These are phyloP conservation scores for Siniperca obscura DNA, from an alignment of 2,797 vertebrate genomes.

Conservation along the genomic window DNA sequence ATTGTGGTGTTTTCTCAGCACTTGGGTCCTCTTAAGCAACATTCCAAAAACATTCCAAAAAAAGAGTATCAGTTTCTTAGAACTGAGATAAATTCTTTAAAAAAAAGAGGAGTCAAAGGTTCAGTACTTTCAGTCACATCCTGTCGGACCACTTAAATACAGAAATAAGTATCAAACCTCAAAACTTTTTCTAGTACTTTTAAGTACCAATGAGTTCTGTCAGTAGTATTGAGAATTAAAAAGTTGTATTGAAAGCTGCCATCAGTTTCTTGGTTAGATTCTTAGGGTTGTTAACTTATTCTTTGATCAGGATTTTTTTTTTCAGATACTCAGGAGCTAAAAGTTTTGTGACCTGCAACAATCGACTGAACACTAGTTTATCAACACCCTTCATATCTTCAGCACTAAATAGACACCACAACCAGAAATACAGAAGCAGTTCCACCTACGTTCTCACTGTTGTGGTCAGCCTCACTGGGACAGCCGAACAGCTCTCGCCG, in stretches of 20 bases:
- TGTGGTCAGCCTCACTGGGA: slow-evolving; percentile 93
- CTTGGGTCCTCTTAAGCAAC: no score
- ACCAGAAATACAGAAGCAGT: not conserved
- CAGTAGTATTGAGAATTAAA: not conserved
- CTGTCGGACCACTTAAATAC: not conserved
- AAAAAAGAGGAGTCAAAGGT: no score
- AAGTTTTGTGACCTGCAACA: not conserved
- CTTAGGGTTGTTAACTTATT: not conserved
- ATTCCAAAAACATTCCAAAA: no score
- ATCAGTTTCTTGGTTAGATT: not conserved
- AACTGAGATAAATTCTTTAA: no score
- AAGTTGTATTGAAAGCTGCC: not conserved
- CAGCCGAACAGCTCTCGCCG: slow-evolving; percentile 95
- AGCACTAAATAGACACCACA: not conserved
- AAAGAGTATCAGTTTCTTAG: no score
- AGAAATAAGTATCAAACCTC: not conserved
- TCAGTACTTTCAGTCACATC: no score
- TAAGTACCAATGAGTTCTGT: not conserved
- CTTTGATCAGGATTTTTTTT: no score
- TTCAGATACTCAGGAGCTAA: no score
- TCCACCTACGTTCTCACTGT: slow-evolving; percentile 94
- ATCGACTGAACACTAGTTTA: not conserved
- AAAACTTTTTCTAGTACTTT: not conserved
- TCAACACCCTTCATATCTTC: not conserved
- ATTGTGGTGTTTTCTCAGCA: no score